phyloP scores from a whole-genome alignment of 2,888 invertebrate species.

The Coecobrya sp. region DNA sequence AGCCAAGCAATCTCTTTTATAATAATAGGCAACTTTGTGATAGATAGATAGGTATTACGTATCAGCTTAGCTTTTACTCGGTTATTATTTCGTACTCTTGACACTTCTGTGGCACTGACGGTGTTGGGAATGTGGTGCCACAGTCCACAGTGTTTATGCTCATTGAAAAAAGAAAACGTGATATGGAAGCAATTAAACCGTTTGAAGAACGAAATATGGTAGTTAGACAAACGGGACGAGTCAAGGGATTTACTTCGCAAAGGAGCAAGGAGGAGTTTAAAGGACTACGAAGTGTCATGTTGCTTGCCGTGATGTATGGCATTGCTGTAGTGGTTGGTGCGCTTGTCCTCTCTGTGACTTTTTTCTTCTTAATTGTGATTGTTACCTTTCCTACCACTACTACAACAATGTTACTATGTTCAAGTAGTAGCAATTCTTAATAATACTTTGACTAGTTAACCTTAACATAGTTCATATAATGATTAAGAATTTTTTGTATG shows the following conservation, averaged over 20 bases:
- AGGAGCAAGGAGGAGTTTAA: conserved; percentile 1
- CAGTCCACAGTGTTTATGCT: conserved; percentile 9
- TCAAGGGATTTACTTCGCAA: not conserved
- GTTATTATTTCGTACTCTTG: conserved; percentile 5
- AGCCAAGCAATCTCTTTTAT: not conserved
- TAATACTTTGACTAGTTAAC: conserved; percentile 63
- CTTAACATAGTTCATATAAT: conserved; percentile 69
- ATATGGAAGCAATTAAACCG: conserved; percentile 26
- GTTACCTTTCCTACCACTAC: not conserved
- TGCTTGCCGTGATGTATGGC: conserved; percentile 1
- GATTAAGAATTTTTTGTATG: conserved; percentile 6
- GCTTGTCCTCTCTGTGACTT: not conserved
- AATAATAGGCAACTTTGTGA: not conserved
- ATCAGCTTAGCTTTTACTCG: not conserved
- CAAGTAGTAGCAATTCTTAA: not conserved
- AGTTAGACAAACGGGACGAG: not conserved
- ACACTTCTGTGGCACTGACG: conserved; percentile 25
- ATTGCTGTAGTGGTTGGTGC: not conserved
- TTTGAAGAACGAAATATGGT: not conserved
- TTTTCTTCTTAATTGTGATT: conserved; percentile 13
- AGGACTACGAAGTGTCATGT: not conserved
- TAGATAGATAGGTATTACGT: not conserved
- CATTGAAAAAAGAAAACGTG: conserved; percentile 40
- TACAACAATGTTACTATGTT: conserved; percentile 3
- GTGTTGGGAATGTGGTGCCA: not conserved